A percentile compares a stretch with the other conserved stretches of the same genome.
Evolutionary conservation across 2,888 invertebrate genomes (phyloP).

Genomic region (Lepidochitona cinerea): DNA sequence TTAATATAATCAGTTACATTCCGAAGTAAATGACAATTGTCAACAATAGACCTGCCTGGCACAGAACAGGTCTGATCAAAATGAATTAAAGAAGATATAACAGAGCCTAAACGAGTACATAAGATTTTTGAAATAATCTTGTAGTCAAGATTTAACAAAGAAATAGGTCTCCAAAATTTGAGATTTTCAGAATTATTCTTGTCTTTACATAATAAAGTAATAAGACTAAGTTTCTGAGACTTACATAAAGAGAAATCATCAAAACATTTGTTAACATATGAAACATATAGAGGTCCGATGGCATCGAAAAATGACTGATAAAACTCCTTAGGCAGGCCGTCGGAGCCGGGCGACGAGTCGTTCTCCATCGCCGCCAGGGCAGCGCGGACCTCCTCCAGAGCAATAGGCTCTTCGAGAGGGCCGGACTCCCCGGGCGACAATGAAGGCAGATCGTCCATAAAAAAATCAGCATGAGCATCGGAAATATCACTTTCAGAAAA

Average conservation of each 20-base stretch:
- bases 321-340: constrained; percentile 8
- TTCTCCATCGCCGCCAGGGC: constrained; percentile 3
- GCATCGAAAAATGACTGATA: constrained; percentile 10
- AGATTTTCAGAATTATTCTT: not conserved
- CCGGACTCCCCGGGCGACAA: not conserved
- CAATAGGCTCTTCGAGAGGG: not conserved
- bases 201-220: not conserved
- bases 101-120: not conserved
- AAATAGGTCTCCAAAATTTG: not conserved
- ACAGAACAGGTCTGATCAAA: not conserved
- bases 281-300: not conserved
- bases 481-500: not conserved
- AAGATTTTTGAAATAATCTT: not conserved
- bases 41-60: not conserved
- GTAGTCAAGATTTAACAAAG: not conserved
- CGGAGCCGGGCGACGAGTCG: constrained; percentile 4
- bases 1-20: not conserved
- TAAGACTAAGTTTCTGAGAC: not conserved
- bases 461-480: not conserved
- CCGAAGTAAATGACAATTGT: not conserved
- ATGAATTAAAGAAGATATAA: not conserved
- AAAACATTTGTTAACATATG: not conserved
- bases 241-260: not conserved
- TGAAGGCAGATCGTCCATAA: not conserved
- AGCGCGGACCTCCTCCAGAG: not conserved